Base-by-base conservation (phyloP, 1,140 invertebrate species). In the Thaumetopoea pityocampa region DNA sequence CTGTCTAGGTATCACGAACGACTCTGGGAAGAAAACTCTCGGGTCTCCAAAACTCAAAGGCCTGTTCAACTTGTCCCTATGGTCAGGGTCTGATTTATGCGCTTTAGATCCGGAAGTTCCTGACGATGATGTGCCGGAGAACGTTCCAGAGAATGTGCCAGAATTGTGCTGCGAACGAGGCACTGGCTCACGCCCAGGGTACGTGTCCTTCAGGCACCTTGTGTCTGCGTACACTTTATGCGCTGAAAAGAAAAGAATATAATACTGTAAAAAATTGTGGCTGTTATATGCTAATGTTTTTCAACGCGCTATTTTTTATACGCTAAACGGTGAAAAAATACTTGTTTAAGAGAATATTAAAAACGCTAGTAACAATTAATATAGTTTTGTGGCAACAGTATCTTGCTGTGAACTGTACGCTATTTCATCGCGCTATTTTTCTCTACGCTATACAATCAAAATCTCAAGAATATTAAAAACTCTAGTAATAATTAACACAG, bases 41-140 rank as follows among this genome's bases (percentile, higher is more conserved):
- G 77, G 77, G 35, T 84, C 82, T 3, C 71, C 72, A 23, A 73
- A 83, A 33, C 67, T 81, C 4, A 74, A 42, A 0, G 79, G 73
- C 6, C 80, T 49, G 37, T 50, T 63, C 23, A 61, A 56, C 33
- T 71, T 66, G 6, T 69, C 60, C 15, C 63, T 46, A n/a, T 65
- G 54, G 29, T 72, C 64, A 12, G 67, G 63, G 40, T 84, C 80
- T 0, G 63, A 61, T 28, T 70, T 71, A 24, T 74, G 76, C 11
- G 64, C 63, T 36, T 80, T 80, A 10, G 81, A 85, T 5, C 81
- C 84, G 2, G 84, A 86, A 3, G 82, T 85, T 0, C 81, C 81
- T 1, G 81, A 84, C 0, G 84, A 86, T 0, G 84, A 86, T 4
- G 82, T 85, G 0, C 78, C 83, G 1, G 83, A 85, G 50, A 83